Evolutionary conservation across 53 echinoderm and acorn worm species (phyloP).

Genomic region (Paracentrotus lividus): DNA sequence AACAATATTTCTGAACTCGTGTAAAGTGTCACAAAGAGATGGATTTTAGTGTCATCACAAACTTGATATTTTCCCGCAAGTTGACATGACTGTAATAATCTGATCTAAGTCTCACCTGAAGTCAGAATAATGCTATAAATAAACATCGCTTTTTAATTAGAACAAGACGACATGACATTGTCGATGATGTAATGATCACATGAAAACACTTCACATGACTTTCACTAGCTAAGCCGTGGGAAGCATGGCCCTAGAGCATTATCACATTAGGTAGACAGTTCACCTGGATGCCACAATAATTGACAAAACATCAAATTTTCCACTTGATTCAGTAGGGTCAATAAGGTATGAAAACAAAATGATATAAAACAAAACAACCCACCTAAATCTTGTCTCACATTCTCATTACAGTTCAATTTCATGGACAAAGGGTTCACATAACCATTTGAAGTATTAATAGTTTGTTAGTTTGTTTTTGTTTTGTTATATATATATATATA

Average conservation of each 20-base stretch:
- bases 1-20: no score
- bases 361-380: neutral
- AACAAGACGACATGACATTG: neutral
- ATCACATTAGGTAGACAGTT: neutral
- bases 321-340: neutral
- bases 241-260: neutral
- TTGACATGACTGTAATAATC: no score
- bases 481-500: no score
- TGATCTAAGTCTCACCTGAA: no score
- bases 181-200: neutral
- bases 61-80: no score
- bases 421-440: neutral
- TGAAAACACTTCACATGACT: neutral
- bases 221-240: neutral
- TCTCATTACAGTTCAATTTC: neutral
- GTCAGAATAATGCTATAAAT: no score
- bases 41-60: no score
- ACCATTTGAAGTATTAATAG: no score
- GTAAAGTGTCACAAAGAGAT: no score
- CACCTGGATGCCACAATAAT: neutral
- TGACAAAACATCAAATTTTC: neutral
- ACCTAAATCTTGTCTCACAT: neutral
- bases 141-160: no score
- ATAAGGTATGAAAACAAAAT: slow-evolving; percentile 19
- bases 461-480: no score